phyloP scores from a whole-genome alignment of 2,888 invertebrate species.

The Diachrysia chrysitis region DNA sequence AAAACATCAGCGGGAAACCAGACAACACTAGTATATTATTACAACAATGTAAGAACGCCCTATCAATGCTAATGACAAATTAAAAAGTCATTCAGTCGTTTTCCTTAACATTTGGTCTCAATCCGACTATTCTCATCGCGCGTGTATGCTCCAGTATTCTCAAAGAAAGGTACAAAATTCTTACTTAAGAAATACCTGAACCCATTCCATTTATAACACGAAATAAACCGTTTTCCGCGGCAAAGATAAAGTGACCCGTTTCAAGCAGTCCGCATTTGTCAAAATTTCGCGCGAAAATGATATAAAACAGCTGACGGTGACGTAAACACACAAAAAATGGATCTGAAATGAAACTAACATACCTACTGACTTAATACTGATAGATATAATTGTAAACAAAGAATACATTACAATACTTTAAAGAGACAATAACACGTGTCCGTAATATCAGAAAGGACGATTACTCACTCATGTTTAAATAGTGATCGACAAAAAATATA shows the following conservation, averaged over 20 bases:
- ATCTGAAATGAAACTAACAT: slow-evolving; percentile 69
- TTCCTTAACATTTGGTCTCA: background rate
- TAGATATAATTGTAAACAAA: slow-evolving; percentile 59
- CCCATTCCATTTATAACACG: slow-evolving; percentile 50
- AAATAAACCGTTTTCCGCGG: slow-evolving; percentile 57
- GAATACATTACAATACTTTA: slow-evolving; percentile 68
- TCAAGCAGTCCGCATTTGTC: slow-evolving; percentile 62
- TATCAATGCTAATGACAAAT: slow-evolving; percentile 3
- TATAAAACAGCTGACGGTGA: slow-evolving; percentile 52
- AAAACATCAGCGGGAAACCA: background rate
- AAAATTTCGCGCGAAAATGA: slow-evolving; percentile 54
- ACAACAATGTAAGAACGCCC: background rate
- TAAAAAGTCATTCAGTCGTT: background rate
- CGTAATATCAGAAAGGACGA: slow-evolving; percentile 9
- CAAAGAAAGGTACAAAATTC: slow-evolving; percentile 45
- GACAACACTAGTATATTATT: background rate
- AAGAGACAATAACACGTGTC: slow-evolving; percentile 62
- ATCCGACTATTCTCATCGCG: background rate
- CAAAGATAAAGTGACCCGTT: slow-evolving; percentile 50
- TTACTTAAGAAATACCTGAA: slow-evolving; percentile 70
- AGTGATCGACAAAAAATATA: slow-evolving; percentile 16
- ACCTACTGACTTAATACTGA: slow-evolving; percentile 64
- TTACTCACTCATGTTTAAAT: slow-evolving; percentile 3
- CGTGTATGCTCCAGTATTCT: background rate
- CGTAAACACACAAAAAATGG: slow-evolving; percentile 70